phyloP scores from a whole-genome alignment of 2,113 vertebrate species.

The Vicugna pacos region DNA sequence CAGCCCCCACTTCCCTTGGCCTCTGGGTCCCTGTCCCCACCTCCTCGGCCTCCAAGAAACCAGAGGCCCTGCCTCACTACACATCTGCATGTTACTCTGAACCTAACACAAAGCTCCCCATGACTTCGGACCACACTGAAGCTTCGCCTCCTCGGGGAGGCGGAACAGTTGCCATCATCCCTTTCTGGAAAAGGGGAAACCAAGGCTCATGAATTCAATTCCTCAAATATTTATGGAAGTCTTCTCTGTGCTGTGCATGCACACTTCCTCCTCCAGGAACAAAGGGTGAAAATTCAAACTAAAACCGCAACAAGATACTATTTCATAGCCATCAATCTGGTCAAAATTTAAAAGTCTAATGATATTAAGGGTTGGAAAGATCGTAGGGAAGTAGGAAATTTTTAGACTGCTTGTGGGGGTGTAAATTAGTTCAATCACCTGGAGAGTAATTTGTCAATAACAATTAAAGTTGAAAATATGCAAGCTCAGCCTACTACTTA shows the following conservation, averaged over 20 bases:
- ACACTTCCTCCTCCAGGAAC: constrained; percentile 25
- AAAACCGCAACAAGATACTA: constrained; percentile 13
- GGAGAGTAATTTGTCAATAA: neutral
- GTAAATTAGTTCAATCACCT: neutral
- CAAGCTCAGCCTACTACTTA: neutral
- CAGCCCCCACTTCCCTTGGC: neutral
- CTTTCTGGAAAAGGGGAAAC: constrained; percentile 54
- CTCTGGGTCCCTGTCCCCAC: neutral
- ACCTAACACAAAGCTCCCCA: neutral
- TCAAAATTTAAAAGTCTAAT: constrained; percentile 30
- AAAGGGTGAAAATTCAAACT: constrained; percentile 34
- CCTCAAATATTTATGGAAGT: neutral
- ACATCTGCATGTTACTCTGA: neutral
- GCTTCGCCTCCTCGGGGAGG: neutral
- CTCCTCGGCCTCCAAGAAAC: neutral
- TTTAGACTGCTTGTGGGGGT: neutral
- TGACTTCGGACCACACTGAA: neutral
- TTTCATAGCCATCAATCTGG: neutral
- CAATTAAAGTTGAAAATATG: neutral
- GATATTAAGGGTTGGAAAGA: neutral
- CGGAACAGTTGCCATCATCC: neutral
- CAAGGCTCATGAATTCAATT: neutral
- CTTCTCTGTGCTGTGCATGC: neutral
- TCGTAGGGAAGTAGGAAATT: neutral
- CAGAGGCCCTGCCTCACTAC: neutral